Conservation (phyloP, 1,140 invertebrate genomes). For the Trichonephila clavipes region DNA sequence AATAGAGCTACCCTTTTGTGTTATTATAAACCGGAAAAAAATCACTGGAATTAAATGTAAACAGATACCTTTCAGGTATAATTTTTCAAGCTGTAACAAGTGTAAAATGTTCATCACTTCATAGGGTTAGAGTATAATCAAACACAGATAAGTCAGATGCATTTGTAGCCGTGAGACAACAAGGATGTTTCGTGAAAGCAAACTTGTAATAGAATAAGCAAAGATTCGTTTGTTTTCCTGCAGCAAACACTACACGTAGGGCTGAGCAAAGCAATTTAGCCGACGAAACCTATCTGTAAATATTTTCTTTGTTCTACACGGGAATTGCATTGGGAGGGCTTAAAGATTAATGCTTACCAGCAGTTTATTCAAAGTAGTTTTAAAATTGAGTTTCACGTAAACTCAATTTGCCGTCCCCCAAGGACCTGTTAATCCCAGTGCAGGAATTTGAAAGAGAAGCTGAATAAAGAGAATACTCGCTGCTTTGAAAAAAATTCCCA, state of each 20-base stretch:
- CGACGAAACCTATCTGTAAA: conserved; percentile 4
- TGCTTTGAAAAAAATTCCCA: background rate
- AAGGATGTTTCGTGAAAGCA: background rate
- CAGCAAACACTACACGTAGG: background rate
- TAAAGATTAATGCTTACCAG: conserved; percentile 32
- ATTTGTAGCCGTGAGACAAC: background rate
- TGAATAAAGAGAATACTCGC: background rate
- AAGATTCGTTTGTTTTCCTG: background rate
- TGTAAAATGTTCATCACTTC: too few species aligned
- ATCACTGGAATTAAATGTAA: too few species aligned
- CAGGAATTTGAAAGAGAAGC: background rate
- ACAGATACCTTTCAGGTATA: too few species aligned
- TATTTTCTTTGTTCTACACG: background rate
- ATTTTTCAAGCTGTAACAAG: too few species aligned
- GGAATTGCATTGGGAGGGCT: background rate
- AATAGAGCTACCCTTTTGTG: too few species aligned
- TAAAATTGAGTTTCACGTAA: conserved; percentile 21
- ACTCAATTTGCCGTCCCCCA: conserved; percentile 25
- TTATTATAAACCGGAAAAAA: too few species aligned
- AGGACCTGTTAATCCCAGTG: conserved; percentile 13
- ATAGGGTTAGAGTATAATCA: background rate
- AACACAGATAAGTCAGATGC: background rate
- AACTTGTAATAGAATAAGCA: background rate
- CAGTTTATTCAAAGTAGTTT: conserved; percentile 35
- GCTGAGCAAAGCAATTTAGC: background rate